A percentile compares a stretch with the other conserved stretches of the same genome.
Conservation (phyloP, 2,888 invertebrate species). For the Drosophila longiperda region DNA sequence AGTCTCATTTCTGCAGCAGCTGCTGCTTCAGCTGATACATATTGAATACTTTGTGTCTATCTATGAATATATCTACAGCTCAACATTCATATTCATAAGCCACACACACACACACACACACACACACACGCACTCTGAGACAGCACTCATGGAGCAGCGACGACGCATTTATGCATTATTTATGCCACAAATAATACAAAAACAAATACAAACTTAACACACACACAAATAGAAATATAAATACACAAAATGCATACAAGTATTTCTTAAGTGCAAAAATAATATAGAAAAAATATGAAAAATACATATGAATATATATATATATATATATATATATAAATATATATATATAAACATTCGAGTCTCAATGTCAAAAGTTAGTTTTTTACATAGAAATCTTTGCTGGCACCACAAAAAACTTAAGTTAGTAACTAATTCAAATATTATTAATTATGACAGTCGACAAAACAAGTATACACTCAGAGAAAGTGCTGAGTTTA, state of each 20-base stretch:
- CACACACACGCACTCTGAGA: not conserved
- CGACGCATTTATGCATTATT: conserved; percentile 63
- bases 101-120: conserved; percentile 27
- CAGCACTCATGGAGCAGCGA: conserved; percentile 37
- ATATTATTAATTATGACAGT: conserved; percentile 56
- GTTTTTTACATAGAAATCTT: conserved; percentile 32
- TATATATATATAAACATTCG: conserved; percentile 24
- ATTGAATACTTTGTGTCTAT: conserved; percentile 41
- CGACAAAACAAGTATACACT: not conserved
- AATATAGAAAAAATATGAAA: conserved; percentile 17
- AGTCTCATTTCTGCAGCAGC: conserved; percentile 43
- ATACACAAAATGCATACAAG: conserved; percentile 31
- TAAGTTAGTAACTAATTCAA: conserved; percentile 51
- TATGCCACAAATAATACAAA: conserved; percentile 49
- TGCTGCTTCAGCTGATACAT: conserved; percentile 19
- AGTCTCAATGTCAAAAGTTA: conserved; percentile 66
- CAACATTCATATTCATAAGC: conserved; percentile 60
- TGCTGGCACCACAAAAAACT: conserved; percentile 11
- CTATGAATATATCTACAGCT: conserved; percentile 29
- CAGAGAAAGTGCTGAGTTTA: not conserved
- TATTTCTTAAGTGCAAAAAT: conserved; percentile 56
- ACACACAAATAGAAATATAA: conserved; percentile 26
- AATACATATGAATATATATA: conserved; percentile 10
- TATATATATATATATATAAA: not conserved
- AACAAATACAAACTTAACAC: conserved; percentile 29